Percentiles rank a stretch among this genome's conserved stretches.
These are phyloP conservation scores for Onychomys arenicola DNA, from an alignment of 2,797 vertebrate species.

Conservation along the genomic window DNA sequence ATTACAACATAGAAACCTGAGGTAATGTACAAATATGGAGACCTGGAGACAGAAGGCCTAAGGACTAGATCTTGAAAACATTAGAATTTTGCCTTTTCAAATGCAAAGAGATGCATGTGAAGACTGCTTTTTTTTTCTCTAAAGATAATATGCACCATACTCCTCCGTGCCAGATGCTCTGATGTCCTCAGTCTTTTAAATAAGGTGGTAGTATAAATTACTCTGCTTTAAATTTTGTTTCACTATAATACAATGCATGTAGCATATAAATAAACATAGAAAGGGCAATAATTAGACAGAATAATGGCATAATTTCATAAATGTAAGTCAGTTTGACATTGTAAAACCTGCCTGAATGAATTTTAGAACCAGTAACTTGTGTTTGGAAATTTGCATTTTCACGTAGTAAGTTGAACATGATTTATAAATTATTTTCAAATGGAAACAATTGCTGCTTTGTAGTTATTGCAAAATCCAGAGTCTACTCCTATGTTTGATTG, in stretches of 20 bases:
- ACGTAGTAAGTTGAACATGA: not conserved
- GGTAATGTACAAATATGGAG: not conserved
- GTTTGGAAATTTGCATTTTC: not conserved
- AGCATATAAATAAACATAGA: not conserved
- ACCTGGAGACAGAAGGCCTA: fast-evolving
- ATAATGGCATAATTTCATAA: not conserved
- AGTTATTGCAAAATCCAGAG: not conserved
- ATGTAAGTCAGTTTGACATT: not conserved
- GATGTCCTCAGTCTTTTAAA: not conserved
- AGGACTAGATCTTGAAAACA: not conserved
- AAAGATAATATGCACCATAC: not conserved
- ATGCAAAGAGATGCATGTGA: too few relatives aligned
- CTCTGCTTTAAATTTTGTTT: not conserved
- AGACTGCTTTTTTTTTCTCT: not conserved
- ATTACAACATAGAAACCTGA: not conserved
- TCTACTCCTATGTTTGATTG: not conserved
- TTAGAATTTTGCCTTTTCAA: not conserved
- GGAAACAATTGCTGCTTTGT: not conserved
- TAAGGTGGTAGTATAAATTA: not conserved
- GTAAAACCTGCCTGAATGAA: not conserved
- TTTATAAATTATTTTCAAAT: not conserved
- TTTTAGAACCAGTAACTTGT: not conserved
- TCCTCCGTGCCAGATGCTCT: not conserved
- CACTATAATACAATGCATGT: too few relatives aligned
- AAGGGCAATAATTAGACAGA: not conserved